phyloP scores from a whole-genome alignment of 2,888 invertebrate genomes.

The Leptopterna dolabrata region DNA sequence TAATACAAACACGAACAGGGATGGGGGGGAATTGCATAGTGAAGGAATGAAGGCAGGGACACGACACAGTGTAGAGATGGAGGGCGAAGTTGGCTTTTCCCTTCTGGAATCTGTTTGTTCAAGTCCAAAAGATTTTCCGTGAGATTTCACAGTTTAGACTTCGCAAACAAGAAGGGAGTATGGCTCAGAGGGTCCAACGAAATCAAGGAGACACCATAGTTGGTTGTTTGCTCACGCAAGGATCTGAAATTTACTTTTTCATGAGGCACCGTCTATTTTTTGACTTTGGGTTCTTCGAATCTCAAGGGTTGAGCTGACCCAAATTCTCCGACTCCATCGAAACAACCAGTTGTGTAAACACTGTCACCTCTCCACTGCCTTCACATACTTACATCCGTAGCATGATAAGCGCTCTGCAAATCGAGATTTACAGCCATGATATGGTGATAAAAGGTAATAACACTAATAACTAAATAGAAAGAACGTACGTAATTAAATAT shows the following conservation, averaged over 20 bases:
- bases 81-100: neutral
- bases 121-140: constrained; percentile 32
- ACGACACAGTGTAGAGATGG: neutral
- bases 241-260: neutral
- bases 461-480: no score
- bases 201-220: neutral
- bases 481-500: no score
- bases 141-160: constrained; percentile 31
- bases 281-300: neutral
- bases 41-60: neutral
- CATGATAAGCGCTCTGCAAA: no score
- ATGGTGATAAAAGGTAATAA: no score
- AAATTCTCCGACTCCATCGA: no score
- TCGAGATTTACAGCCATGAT: no score
- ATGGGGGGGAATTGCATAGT: neutral
- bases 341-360: no score
- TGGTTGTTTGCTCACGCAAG: neutral
- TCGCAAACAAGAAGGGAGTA: constrained; percentile 4
- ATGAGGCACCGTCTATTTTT: neutral
- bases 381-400: no score
- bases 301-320: neutral
- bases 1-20: constrained; percentile 12
- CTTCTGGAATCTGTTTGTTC: neutral
- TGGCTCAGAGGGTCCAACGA: neutral
- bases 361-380: no score